Conservation (phyloP, 2,797 vertebrate species). For the Anniella stebbinsi region DNA sequence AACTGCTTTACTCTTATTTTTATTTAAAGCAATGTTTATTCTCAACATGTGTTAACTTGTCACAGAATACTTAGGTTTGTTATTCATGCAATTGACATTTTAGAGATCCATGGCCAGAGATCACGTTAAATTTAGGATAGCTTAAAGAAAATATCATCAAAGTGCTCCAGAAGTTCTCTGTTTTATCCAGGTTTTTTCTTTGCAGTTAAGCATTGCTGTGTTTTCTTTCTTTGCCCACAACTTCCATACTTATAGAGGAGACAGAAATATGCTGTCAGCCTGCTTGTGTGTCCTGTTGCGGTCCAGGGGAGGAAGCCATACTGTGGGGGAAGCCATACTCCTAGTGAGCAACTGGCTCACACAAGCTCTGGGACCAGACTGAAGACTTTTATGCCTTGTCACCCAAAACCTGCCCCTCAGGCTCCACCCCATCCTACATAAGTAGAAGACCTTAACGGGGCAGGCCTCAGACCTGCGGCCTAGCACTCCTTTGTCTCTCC, state of each 20-base stretch:
- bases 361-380: background rate
- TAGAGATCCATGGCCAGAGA: conserved; percentile 18
- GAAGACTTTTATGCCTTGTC: conserved; percentile 18
- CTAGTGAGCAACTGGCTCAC: background rate
- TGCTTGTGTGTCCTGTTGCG: conserved; percentile 10
- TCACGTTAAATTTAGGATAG: background rate
- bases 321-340: too few relatives aligned
- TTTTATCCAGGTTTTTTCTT: conserved; percentile 10
- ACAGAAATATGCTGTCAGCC: conserved; percentile 69
- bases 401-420: background rate
- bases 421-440: background rate
- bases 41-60: background rate
- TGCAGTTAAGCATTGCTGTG: conserved; percentile 69
- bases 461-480: conserved; percentile 33
- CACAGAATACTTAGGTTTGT: conserved; percentile 12
- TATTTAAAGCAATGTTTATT: background rate
- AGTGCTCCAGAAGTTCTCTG: background rate
- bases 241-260: conserved; percentile 66
- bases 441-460: background rate
- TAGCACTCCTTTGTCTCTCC: background rate
- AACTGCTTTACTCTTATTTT: background rate
- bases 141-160: conserved; percentile 11
- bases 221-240: conserved; percentile 70
- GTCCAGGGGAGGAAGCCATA: too few relatives aligned
- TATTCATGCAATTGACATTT: conserved; percentile 29